These are phyloP conservation scores for Drosophila melanica DNA, from an alignment of 1,140 invertebrate genomes.

Conservation along the genomic window DNA sequence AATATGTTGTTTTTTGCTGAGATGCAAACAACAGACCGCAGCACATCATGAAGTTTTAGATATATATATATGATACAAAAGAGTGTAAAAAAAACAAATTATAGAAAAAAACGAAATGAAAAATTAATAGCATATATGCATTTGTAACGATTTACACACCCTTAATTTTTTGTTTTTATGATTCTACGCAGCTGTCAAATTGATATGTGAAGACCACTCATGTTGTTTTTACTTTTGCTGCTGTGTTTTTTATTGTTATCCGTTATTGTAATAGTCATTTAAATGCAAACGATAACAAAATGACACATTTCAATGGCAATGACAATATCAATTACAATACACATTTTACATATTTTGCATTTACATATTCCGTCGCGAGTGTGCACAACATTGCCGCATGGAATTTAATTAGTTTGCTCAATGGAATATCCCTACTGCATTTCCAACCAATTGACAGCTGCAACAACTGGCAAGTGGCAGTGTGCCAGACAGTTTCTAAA, in stretches of 20 bases:
- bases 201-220: conserved; percentile 10
- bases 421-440: conserved; percentile 6
- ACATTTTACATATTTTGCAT: conserved; percentile 15
- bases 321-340: conserved; percentile 58
- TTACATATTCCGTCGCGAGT: no score
- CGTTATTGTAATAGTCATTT: conserved; percentile 17
- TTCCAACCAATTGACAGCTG: conserved; percentile 41
- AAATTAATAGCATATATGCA: conserved; percentile 18
- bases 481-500: background rate
- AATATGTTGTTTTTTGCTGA: conserved; percentile 22
- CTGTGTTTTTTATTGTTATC: no score
- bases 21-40: conserved; percentile 45
- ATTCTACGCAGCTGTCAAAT: conserved; percentile 35
- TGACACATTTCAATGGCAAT: conserved; percentile 69
- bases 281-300: conserved; percentile 54
- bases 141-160: conserved; percentile 28
- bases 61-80: conserved; percentile 22
- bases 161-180: conserved; percentile 13
- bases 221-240: background rate
- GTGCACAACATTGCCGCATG: conserved; percentile 18
- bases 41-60: conserved; percentile 19
- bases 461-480: background rate
- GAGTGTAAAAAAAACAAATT: conserved; percentile 1
- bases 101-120: background rate
- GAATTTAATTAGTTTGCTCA: conserved; percentile 56